Evolutionary conservation across 2,888 invertebrate genomes (phyloP).

Genomic region (Pteria penguin): DNA sequence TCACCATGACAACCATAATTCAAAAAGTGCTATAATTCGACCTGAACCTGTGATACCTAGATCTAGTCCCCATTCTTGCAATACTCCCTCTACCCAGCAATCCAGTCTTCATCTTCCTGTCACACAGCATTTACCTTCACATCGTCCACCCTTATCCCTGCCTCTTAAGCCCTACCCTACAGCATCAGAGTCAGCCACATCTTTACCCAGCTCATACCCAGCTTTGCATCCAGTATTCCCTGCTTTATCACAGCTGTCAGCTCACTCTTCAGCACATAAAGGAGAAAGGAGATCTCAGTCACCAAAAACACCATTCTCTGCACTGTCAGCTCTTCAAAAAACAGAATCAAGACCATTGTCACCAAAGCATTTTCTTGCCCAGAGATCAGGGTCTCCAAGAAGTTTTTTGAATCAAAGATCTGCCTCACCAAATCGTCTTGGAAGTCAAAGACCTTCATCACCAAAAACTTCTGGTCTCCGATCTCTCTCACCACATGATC

Average conservation of each 20-base stretch:
- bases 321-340: conserved; percentile 41
- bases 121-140: conserved; percentile 43
- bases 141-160: conserved; percentile 39
- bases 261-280: neutral
- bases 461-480: neutral
- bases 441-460: neutral
- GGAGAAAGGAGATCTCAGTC: conserved; percentile 10
- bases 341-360: conserved; percentile 38
- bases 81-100: conserved; percentile 27
- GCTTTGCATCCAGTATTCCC: conserved; percentile 24
- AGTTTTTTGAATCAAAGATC: neutral
- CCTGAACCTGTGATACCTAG: conserved; percentile 38
- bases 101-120: conserved; percentile 44
- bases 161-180: conserved; percentile 37
- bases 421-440: neutral
- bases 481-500: neutral
- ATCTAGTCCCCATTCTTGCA: conserved; percentile 32
- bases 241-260: neutral
- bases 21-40: conserved; percentile 24
- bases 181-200: conserved; percentile 16
- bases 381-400: neutral
- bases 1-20: conserved; percentile 32
- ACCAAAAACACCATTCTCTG: conserved; percentile 32
- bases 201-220: conserved; percentile 17
- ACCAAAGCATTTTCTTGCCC: conserved; percentile 21